Percentiles rank a stretch among this genome's conserved stretches.
These are phyloP conservation scores for Patiria miniata DNA, from an alignment of 35 echinoderm and acorn worm species.

Conservation along the genomic window DNA sequence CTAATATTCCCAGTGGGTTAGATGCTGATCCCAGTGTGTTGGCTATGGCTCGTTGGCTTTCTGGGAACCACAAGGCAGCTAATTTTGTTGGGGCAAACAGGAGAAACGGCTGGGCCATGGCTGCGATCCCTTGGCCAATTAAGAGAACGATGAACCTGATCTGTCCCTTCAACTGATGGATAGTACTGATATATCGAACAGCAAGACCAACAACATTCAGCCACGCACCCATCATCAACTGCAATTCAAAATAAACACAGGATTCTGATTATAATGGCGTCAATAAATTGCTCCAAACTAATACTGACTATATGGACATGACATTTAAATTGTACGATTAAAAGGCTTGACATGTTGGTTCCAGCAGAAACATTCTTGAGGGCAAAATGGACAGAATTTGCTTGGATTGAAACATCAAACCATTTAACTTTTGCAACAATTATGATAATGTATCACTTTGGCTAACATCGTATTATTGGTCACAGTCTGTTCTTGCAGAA, in stretches of 20 bases:
- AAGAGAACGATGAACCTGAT: constrained; percentile 56
- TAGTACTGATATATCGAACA: constrained; percentile 61
- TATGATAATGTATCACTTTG: too few relatives aligned
- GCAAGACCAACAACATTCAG: constrained; percentile 70
- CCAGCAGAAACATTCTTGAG: too few relatives aligned
- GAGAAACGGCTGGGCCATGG: constrained; percentile 79
- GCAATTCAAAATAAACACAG: constrained; percentile 9
- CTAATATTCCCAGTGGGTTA: constrained; percentile 84
- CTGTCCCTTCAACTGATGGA: constrained; percentile 1
- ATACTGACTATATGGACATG: too few relatives aligned
- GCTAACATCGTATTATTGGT: too few relatives aligned
- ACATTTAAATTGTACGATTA: too few relatives aligned
- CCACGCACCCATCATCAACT: constrained; percentile 79
- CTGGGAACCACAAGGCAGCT: constrained; percentile 90
- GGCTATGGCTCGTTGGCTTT: constrained; percentile 79
- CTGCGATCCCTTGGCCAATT: constrained; percentile 66
- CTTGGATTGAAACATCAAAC: too few relatives aligned
- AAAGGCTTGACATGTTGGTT: too few relatives aligned
- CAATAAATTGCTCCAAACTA: too few relatives aligned
- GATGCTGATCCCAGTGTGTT: constrained; percentile 86
- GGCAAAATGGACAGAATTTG: too few relatives aligned
- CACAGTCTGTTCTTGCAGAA: too few relatives aligned
- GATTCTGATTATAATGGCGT: background rate
- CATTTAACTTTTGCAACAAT: too few relatives aligned
- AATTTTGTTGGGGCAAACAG: constrained; percentile 85